phyloP scores from a whole-genome alignment of 2,888 invertebrate genomes.

The Ornithoptera priamus region DNA sequence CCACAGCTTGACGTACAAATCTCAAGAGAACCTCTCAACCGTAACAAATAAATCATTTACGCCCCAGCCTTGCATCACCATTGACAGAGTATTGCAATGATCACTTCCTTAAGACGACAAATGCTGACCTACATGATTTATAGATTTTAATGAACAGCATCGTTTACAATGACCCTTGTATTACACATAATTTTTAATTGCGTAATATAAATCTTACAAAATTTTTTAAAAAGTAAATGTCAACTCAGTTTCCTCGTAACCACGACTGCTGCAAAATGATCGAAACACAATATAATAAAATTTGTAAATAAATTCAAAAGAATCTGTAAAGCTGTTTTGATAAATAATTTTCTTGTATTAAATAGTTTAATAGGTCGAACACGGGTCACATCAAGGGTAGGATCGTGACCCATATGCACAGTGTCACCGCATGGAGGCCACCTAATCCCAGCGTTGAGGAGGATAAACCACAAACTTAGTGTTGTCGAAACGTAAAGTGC shows the following conservation, averaged over 20 bases:
- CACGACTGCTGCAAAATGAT: too few species aligned
- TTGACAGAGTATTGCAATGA: conserved; percentile 51
- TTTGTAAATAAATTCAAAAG: too few species aligned
- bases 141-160: conserved; percentile 44
- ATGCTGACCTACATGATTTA: conserved; percentile 54
- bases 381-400: conserved; percentile 36
- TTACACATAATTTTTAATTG: too few species aligned
- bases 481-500: conserved; percentile 30
- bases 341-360: too few species aligned
- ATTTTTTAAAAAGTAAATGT: too few species aligned
- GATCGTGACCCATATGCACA: conserved; percentile 44
- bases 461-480: conserved; percentile 46
- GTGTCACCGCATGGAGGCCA: conserved; percentile 64
- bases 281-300: too few species aligned
- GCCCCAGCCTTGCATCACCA: conserved; percentile 48
- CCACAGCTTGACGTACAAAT: conserved; percentile 41
- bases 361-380: conserved; percentile 39
- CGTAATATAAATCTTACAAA: too few species aligned
- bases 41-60: conserved; percentile 44
- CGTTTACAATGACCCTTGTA: too few species aligned
- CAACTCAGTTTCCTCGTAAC: too few species aligned
- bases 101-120: conserved; percentile 52
- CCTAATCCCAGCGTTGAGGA: conserved; percentile 65
- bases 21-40: conserved; percentile 35
- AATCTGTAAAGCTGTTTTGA: too few species aligned